Base-by-base conservation (phyloP, 2,888 invertebrate genomes). In the Drosophila neotestacea region DNA sequence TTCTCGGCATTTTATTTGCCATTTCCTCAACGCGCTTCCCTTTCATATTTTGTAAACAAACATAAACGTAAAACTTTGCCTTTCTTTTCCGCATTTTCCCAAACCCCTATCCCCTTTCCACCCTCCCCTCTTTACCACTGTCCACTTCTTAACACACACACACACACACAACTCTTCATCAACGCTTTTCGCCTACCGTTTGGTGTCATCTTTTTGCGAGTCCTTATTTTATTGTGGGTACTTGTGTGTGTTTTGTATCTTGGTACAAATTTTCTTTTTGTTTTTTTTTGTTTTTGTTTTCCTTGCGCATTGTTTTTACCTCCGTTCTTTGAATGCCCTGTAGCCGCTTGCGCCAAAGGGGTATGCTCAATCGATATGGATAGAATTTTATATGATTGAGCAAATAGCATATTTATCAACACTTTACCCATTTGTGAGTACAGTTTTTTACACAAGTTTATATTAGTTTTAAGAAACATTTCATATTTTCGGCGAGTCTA, bases 41-140 rank as follows among this genome's bases (percentile, higher is more conserved):
- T 76, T 88, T 77, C 75, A 85, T 82, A 82, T 82, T 85, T 71
- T 81, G 88, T 78, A 78, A 88, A 85, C 88, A 84, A 84, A 79
- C 82, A 84, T 79, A 69, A 85, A 74, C 79, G 72, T 38, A 67
- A 75, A 88, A 88, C 64, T 80, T 86, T 70, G 61, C 65, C 70
- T 67, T 69, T 55, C 59, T 58, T 77, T 65, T 76, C 44, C 63
- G 52, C 64, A 64, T 61, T 64, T 60, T 38, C 48, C 58, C 38
- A 38, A 30, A 16, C 10, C 34, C 7, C 22, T 27, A 7, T 27
- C 4, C 1, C 9, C 3, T 30, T 5, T 4, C n/a, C 9, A 11
- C 13, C 4, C 13, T 22, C 27, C 22, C 22, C 30, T 0, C 9
- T 6, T 7, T 10, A 6, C 3, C 9, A 22, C n/a, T 7, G 1